Percentiles rank a stretch among this genome's conserved stretches.
Conservation (phyloP, 2,797 vertebrate genomes). For the Oceanodroma leucorhoa region DNA sequence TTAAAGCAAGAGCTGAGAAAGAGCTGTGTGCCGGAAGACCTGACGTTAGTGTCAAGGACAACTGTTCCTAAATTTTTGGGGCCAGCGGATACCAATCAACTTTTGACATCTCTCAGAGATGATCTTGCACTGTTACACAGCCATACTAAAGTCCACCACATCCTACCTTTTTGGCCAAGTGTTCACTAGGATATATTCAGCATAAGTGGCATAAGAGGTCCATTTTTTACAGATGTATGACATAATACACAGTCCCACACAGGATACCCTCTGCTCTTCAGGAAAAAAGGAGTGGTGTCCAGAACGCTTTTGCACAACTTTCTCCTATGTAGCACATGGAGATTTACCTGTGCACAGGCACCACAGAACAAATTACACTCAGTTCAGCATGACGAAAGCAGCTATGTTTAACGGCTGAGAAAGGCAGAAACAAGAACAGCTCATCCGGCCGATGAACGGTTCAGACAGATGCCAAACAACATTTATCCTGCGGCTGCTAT, state of each 20-base stretch:
- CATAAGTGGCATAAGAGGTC: neutral
- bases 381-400: neutral
- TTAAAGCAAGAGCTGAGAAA: neutral
- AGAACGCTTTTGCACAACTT: neutral
- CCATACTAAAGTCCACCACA: neutral
- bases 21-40: neutral
- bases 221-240: neutral
- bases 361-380: neutral
- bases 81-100: neutral
- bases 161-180: neutral
- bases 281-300: neutral
- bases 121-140: neutral
- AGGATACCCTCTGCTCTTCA: neutral
- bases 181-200: neutral
- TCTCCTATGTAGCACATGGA: neutral
- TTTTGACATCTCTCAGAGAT: neutral
- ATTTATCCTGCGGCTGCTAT: neutral
- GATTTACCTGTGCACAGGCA: neutral
- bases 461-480: neutral
- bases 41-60: accelerated
- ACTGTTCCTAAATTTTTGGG: neutral
- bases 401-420: neutral
- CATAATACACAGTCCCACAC: neutral
- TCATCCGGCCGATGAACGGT: neutral
- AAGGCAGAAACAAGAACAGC: neutral